phyloP scores from a whole-genome alignment of 2,888 invertebrate genomes.

The Caenorhabditis uteleia region DNA sequence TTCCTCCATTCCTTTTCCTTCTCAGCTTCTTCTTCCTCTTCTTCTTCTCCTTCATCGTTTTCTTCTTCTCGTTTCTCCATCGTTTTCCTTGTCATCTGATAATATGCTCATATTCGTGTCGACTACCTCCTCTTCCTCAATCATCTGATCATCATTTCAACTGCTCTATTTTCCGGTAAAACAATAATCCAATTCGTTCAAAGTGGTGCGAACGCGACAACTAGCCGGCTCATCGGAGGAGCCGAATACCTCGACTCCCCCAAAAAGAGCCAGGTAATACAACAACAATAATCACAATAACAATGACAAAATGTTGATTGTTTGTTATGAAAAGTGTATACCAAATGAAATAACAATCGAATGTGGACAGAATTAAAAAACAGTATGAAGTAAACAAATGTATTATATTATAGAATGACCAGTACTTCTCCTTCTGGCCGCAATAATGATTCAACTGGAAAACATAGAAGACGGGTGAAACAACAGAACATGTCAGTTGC shows the following conservation, averaged over 20 bases:
- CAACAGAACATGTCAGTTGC: conserved; percentile 5
- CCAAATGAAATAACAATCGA: too few species aligned
- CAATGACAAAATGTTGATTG: too few species aligned
- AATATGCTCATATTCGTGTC: too few species aligned
- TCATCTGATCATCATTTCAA: too few species aligned
- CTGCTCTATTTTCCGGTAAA: not conserved
- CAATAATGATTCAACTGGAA: not conserved
- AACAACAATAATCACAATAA: not conserved
- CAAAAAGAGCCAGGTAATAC: conserved; percentile 1
- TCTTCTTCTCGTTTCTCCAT: too few species aligned
- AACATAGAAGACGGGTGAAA: not conserved
- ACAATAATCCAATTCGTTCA: not conserved
- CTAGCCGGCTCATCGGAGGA: not conserved
- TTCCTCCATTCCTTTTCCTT: too few species aligned
- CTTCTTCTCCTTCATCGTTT: too few species aligned
- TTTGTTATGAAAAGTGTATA: too few species aligned
- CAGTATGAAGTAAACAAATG: too few species aligned
- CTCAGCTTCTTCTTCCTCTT: too few species aligned
- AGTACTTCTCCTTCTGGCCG: not conserved
- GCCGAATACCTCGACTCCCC: not conserved
- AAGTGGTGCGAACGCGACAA: conserved; percentile 8
- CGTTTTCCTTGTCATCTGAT: too few species aligned
- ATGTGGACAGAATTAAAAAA: not conserved
- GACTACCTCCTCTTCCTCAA: too few species aligned
- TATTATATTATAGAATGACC: conserved; percentile 1